Percentiles rank a stretch among this genome's conserved stretches.
Conservation (phyloP, 2,113 vertebrate species). For the Ailurus styani region DNA sequence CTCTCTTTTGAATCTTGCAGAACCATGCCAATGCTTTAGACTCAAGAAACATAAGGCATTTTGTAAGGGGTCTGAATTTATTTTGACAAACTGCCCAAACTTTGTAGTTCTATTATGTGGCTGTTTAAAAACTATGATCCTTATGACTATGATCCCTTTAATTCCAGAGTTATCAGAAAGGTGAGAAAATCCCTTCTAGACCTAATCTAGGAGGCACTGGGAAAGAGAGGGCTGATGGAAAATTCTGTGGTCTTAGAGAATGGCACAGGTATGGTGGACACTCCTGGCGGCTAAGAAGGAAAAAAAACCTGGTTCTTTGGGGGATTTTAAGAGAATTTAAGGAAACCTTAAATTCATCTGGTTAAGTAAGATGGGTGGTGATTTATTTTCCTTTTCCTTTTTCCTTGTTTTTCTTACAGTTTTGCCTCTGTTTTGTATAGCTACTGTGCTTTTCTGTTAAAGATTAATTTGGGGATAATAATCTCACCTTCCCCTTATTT, state of each 20-base stretch:
- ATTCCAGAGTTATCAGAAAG: not conserved
- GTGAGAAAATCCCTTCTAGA: not conserved
- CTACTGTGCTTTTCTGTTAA: not conserved
- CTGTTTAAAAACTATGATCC: not conserved
- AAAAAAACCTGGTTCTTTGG: not conserved
- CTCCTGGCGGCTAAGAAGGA: not conserved
- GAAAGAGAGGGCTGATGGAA: not conserved
- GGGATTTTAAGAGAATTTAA: not conserved
- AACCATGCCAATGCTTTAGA: not conserved
- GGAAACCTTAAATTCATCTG: not conserved
- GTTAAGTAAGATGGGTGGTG: not conserved
- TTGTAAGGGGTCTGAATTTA: not conserved
- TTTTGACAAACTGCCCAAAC: not conserved
- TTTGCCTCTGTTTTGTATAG: not conserved
- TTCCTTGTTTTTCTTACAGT: not conserved
- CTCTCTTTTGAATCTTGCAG: not conserved
- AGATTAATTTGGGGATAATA: not conserved
- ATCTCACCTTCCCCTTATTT: not conserved
- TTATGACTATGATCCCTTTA: not conserved
- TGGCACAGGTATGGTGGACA: rapidly evolving
- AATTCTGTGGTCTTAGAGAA: not conserved
- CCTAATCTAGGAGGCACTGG: not conserved
- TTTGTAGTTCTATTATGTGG: not conserved
- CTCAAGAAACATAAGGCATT: not conserved
- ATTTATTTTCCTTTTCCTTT: not conserved